Base-by-base conservation (phyloP, 64 coral and sea anemone species). In the Porites australiensis region DNA sequence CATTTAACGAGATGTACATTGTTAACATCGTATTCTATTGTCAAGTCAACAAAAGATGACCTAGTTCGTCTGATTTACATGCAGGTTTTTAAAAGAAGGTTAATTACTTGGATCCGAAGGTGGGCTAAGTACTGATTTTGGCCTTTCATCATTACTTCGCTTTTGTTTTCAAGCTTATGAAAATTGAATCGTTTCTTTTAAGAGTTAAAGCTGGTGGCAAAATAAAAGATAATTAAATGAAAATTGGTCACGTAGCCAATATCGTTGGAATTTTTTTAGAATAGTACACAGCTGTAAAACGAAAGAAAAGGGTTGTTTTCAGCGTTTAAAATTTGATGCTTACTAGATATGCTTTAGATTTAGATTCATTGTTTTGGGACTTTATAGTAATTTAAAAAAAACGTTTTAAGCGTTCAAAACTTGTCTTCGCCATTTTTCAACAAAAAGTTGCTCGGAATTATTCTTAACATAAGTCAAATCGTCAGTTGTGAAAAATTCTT, bases 1-100 rank as follows among this genome's bases (percentile, higher is more conserved):
- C 51, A 61, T 53, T 84, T 48, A 63, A 84, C 61, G 63, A 84
- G 44, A 18, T 19, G 44, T 0, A 27, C 63, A 68, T 70, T 69
- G 63, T 84, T 84, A n/a, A 51, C 16, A 43, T 11, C 44, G 20
- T 16, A 69, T 68, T n/a, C 81, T 69, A 84, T 84, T 84, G 81
- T 84, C 15, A n/a, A 0, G n/a, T 0, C 19, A 10, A 84, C 81
- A 84, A 84, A 84, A 51, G 9, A 16, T 64, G 5, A 4, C 63
- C 44, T 45, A 16, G 44, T 13, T 49, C 4, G 10, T 11, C 46
- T 47, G 67, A 69, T 84, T 84, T 45, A 22, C 81, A 68, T 49
- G 44, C 47, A 50, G 15, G 16, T 18, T 51, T 69, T 68, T 68
- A 50, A 46, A 68, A 64, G 9, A 23, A 51, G 8, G 81, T 48